A percentile compares a stretch with the other conserved stretches of the same genome.
Conservation (phyloP, 2,113 vertebrate species). For the Chloropsis cyanopogon region DNA sequence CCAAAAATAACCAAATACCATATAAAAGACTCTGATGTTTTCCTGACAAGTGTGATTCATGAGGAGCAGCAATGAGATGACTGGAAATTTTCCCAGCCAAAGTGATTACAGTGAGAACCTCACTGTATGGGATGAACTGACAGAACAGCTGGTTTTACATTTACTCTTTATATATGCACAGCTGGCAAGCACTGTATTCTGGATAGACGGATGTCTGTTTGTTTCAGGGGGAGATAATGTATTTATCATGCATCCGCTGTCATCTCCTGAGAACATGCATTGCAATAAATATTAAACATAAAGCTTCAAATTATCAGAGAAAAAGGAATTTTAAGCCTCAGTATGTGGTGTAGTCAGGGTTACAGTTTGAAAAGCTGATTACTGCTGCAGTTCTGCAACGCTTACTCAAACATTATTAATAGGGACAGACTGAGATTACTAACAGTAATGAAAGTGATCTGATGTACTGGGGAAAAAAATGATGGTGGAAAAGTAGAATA, state of each 20-base stretch:
- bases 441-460: background rate
- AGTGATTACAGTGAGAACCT: constrained; percentile 49
- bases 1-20: constrained; percentile 38
- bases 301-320: constrained; percentile 7
- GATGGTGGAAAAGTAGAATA: background rate
- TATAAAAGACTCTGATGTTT: constrained; percentile 5
- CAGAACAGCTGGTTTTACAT: constrained; percentile 62
- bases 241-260: constrained; percentile 32
- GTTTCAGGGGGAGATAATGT: background rate
- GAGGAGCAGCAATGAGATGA: constrained; percentile 31
- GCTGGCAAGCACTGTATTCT: constrained; percentile 32
- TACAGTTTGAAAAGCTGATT: background rate
- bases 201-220: constrained; percentile 48
- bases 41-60: constrained; percentile 53
- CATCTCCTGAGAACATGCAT: background rate
- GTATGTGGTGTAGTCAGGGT: background rate
- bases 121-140: constrained; percentile 32
- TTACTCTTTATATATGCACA: constrained; percentile 53
- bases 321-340: constrained; percentile 16
- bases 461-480: background rate
- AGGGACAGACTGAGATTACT: background rate
- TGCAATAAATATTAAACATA: constrained; percentile 46
- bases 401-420: background rate
- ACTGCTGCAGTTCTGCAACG: background rate
- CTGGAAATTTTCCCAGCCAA: constrained; percentile 59